Evolutionary conservation across 2,113 vertebrate species (phyloP).

Genomic region (Pipra filicauda): DNA sequence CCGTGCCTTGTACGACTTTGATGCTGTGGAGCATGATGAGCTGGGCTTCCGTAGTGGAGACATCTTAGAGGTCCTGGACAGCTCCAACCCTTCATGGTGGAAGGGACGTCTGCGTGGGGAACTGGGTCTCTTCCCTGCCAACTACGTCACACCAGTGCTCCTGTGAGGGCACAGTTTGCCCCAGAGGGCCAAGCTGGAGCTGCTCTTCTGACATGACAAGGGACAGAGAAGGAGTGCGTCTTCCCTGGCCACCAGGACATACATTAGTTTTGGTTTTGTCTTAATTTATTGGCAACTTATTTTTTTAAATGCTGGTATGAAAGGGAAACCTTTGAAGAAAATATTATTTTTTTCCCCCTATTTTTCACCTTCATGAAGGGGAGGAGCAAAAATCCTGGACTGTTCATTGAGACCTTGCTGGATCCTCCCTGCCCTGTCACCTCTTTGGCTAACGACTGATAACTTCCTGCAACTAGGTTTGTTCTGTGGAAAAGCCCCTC

Average conservation of each 20-base stretch:
- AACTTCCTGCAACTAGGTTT: neutral
- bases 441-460: neutral
- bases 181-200: neutral
- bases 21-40: conserved; percentile 86
- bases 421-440: neutral
- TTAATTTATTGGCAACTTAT: conserved; percentile 68
- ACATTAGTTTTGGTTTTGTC: neutral
- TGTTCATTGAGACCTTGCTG: neutral
- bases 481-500: neutral
- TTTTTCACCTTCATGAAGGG: neutral
- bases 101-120: conserved; percentile 82
- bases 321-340: neutral
- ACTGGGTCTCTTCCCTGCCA: conserved; percentile 89
- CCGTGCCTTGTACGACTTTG: conserved; percentile 88
- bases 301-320: conserved; percentile 4
- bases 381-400: neutral
- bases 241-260: neutral
- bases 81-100: conserved; percentile 89
- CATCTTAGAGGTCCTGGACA: conserved; percentile 89
- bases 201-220: neutral
- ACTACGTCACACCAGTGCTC: conserved; percentile 80
- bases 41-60: conserved; percentile 85
- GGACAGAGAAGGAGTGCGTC: neutral
- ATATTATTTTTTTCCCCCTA: neutral
- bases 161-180: conserved; percentile 50